phyloP scores from a whole-genome alignment of 1,140 invertebrate genomes.

The Homalodisca vitripennis region DNA sequence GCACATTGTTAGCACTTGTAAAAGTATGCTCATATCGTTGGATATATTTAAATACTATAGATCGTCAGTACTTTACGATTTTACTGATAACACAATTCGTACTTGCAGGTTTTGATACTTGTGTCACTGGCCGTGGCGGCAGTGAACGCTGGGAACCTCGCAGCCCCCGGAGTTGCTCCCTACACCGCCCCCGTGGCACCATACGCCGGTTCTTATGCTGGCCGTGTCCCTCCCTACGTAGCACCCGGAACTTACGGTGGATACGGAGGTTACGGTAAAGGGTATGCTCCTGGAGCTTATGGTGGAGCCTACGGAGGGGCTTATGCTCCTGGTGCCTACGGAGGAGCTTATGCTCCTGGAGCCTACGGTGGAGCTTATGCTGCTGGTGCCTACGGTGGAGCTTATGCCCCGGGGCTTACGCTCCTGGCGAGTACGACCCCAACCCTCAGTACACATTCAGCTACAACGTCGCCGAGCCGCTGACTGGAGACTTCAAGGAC shows the following conservation, averaged over 20 bases:
- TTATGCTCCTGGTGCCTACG: background rate
- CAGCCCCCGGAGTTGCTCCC: background rate
- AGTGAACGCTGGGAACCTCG: slow-evolving; percentile 6
- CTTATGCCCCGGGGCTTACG: slow-evolving; percentile 1
- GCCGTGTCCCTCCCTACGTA: background rate
- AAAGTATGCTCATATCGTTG: no score
- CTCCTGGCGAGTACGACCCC: slow-evolving; percentile 24
- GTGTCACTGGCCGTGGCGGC: slow-evolving; percentile 1
- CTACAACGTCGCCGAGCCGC: slow-evolving; percentile 46
- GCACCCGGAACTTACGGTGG: background rate
- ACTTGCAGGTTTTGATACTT: slow-evolving; percentile 3
- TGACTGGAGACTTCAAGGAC: slow-evolving; percentile 45
- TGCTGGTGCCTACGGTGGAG: slow-evolving; percentile 38
- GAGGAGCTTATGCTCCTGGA: slow-evolving; percentile 2
- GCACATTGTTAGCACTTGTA: no score
- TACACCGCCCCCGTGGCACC: background rate
- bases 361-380: slow-evolving; percentile 38
- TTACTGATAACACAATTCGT: background rate
- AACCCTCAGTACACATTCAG: slow-evolving; percentile 45
- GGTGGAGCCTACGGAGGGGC: slow-evolving; percentile 28
- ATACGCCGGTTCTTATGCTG: no score
- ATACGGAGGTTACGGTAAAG: slow-evolving; percentile 35
- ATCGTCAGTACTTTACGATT: no score
- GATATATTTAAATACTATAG: no score
- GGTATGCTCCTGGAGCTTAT: slow-evolving; percentile 37